Base-by-base conservation (phyloP, 92 coral and sea anemone genomes). In the Bergia puertoricense region DNA sequence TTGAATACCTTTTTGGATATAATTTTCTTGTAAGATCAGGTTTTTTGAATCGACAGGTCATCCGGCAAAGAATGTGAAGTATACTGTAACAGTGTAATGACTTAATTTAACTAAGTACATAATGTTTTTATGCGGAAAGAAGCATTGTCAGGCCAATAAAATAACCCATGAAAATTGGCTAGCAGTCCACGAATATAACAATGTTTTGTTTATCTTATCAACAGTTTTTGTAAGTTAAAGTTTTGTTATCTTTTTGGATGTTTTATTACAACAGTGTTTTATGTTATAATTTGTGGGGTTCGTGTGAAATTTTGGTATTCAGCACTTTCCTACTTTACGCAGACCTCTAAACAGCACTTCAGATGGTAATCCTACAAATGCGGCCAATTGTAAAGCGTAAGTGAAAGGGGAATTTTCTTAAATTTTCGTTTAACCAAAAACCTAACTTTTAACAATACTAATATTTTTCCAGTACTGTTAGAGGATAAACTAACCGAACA, bases 281-380 rank as follows among this genome's bases (percentile, higher is more conserved):
- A 30, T 62, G 23, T 74, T 46, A 40, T 20, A 74, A 8, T 74
- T 74, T 74, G 2, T 74, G 42, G 30, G 40, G 44, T 38, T 74
- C 40, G n/a, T 40, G 4, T 36, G 77, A 73, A n/a, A 40, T 74
- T 40, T 39, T 15, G 48, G 78, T 39, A 38, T 42, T 74, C 43
- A 74, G n/a, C 44, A 74, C 20, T 36, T 39, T 74, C 78, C 78
- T 74, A 74, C 78, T 74, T 39, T 74, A 42, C 11, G 44, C 78
- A 74, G 78, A 74, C 46, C 48, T 39, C 78, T 74, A 39, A 39
- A 74, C 78, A 74, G 44, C 78, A 42, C 78, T 42, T 74, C 78
- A 40, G 78, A 74, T 39, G 78, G 45, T 74, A 74, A 37, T 74
- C 8, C 78, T 74, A 13, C 78, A 74, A 39, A 30, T 39, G 22